Evolutionary conservation across 2,797 vertebrate species (phyloP).

Genomic region (Myoxocephalus aenaeus): DNA sequence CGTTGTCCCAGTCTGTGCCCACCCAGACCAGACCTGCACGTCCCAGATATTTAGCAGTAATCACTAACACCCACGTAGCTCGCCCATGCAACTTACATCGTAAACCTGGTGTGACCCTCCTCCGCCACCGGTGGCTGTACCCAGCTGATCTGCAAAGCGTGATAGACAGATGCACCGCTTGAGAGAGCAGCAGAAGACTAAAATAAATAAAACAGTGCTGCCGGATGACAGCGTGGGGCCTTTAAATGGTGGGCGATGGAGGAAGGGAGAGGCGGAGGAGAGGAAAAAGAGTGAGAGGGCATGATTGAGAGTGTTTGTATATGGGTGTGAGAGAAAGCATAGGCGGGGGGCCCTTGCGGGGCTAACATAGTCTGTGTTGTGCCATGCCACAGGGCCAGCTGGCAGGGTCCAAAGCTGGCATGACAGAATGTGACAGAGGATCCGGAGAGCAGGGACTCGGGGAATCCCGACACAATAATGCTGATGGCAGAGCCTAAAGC

Average conservation of each 20-base stretch:
- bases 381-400: constrained; percentile 79
- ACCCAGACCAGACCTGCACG: constrained; percentile 57
- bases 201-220: constrained; percentile 69
- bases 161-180: constrained; percentile 57
- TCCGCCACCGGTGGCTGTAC: constrained; percentile 23
- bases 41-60: constrained; percentile 70
- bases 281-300: constrained; percentile 37
- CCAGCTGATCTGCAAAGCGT: constrained; percentile 58
- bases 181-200: constrained; percentile 50
- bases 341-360: constrained; percentile 52
- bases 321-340: constrained; percentile 26
- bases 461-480: constrained; percentile 88
- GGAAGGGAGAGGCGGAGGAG: constrained; percentile 13
- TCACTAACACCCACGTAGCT: constrained; percentile 65
- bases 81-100: constrained; percentile 53
- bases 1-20: constrained; percentile 62
- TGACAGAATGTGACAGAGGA: constrained; percentile 87
- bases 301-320: constrained; percentile 36
- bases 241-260: constrained; percentile 52
- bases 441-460: constrained; percentile 79
- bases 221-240: constrained; percentile 52
- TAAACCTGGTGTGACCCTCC: constrained; percentile 72
- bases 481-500: constrained; percentile 81
- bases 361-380: constrained; percentile 71
- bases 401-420: constrained; percentile 82